These are phyloP conservation scores for Hydraecia micacea DNA, from an alignment of 2,888 invertebrate genomes.

Conservation along the genomic window DNA sequence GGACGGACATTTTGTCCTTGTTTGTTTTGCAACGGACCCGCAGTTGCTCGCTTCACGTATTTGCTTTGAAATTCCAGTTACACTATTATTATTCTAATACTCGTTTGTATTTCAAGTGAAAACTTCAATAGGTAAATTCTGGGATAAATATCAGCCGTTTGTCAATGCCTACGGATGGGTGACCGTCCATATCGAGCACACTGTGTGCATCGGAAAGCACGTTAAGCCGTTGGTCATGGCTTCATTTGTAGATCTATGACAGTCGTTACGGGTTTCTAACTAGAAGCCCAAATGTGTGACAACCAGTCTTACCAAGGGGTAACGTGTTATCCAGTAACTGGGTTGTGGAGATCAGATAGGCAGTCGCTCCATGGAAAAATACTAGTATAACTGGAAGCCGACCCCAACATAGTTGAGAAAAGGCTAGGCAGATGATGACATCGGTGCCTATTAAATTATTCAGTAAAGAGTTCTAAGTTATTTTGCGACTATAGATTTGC, in stretches of 20 bases:
- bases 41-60: constrained; percentile 27
- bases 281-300: not conserved
- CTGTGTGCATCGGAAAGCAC: not conserved
- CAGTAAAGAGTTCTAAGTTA: too few species aligned
- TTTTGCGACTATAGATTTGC: too few species aligned
- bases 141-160: not conserved
- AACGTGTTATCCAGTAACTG: too few species aligned
- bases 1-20: constrained; percentile 23
- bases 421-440: too few species aligned
- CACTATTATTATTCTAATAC: constrained; percentile 31
- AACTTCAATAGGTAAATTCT: not conserved
- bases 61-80: constrained; percentile 66
- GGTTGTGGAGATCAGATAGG: too few species aligned
- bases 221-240: not conserved
- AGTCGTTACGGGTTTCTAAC: not conserved
- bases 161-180: not conserved
- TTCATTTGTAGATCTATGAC: not conserved
- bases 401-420: too few species aligned
- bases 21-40: constrained; percentile 40
- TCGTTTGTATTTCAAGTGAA: not conserved
- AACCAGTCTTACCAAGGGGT: not conserved
- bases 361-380: too few species aligned
- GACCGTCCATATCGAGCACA: not conserved
- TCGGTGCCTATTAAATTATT: too few species aligned
- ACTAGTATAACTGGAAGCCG: too few species aligned